These are phyloP conservation scores for Bubo bubo DNA, from an alignment of 2,113 vertebrate genomes.

Conservation along the genomic window DNA sequence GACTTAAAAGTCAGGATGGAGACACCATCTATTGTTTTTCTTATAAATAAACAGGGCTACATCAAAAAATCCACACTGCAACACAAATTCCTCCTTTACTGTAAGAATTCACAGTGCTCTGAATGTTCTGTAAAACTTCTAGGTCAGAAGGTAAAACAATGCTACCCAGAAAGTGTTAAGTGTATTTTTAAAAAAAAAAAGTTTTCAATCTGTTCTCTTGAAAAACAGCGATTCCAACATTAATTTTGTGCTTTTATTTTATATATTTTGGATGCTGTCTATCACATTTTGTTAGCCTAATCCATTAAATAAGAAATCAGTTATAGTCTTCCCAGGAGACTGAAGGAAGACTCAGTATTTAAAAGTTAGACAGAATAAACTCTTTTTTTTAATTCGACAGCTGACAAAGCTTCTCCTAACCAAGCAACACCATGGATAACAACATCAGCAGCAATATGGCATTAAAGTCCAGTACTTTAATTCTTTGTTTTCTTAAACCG, in stretches of 20 bases:
- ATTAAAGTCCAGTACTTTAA: not conserved
- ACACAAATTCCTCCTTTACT: not conserved
- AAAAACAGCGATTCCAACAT: accelerated
- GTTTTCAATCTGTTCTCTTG: not conserved
- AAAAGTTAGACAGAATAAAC: not conserved
- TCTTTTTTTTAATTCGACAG: not conserved
- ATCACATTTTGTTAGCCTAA: not conserved
- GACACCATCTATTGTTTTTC: not conserved
- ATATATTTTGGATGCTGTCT: not conserved
- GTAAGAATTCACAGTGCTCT: not conserved
- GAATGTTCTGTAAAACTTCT: not conserved
- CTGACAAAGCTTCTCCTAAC: not conserved
- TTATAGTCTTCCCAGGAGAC: not conserved
- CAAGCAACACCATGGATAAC: not conserved
- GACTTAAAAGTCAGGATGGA: not conserved
- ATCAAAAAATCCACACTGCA: not conserved
- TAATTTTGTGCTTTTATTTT: not conserved
- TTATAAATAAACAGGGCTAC: not conserved
- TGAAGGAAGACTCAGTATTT: not conserved
- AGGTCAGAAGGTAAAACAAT: not conserved
- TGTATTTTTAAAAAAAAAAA: no score
- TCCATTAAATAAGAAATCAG: not conserved
- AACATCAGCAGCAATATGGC: not conserved
- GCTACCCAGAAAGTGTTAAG: not conserved
- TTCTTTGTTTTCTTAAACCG: not conserved